phyloP scores from a whole-genome alignment of 1,140 invertebrate species.

The Cotesia typhae region DNA sequence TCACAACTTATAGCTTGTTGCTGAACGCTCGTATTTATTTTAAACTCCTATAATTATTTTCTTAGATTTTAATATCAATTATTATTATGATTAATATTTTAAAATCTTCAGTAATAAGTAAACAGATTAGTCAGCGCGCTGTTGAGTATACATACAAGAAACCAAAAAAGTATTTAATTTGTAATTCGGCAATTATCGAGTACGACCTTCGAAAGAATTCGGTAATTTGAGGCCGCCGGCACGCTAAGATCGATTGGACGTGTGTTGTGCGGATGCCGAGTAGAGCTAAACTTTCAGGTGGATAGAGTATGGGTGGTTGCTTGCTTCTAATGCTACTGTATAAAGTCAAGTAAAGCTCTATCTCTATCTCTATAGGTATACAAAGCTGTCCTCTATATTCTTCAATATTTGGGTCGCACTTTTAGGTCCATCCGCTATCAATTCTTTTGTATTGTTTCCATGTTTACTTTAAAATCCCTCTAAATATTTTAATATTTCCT shows the following conservation, averaged over 20 bases:
- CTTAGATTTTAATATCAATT: not conserved
- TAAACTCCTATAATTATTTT: not conserved
- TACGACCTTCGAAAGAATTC: constrained; percentile 36
- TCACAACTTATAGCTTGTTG: not conserved
- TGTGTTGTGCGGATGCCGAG: not conserved
- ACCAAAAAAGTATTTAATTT: constrained; percentile 8
- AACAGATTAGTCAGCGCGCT: not conserved
- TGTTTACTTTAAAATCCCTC: not conserved
- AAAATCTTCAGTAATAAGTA: not conserved
- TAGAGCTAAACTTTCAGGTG: constrained; percentile 5
- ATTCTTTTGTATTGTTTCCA: not conserved
- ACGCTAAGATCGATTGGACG: constrained; percentile 31
- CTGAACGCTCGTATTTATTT: not conserved
- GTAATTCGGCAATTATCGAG: not conserved
- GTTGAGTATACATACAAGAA: not conserved
- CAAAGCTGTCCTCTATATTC: no score
- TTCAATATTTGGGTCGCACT: constrained; percentile 33
- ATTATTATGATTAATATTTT: not conserved
- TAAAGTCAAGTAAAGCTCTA: constrained; percentile 5
- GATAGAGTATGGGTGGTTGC: constrained; percentile 25
- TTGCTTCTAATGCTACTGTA: not conserved
- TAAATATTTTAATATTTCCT: no score
- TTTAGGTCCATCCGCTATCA: constrained; percentile 1
- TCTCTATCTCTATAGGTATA: no score
- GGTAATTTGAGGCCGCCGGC: constrained; percentile 34